Percentiles rank a stretch among this genome's conserved stretches.
Evolutionary conservation across 92 coral and sea anemone species (phyloP).

Genomic region (Umimayanthus kanabou): DNA sequence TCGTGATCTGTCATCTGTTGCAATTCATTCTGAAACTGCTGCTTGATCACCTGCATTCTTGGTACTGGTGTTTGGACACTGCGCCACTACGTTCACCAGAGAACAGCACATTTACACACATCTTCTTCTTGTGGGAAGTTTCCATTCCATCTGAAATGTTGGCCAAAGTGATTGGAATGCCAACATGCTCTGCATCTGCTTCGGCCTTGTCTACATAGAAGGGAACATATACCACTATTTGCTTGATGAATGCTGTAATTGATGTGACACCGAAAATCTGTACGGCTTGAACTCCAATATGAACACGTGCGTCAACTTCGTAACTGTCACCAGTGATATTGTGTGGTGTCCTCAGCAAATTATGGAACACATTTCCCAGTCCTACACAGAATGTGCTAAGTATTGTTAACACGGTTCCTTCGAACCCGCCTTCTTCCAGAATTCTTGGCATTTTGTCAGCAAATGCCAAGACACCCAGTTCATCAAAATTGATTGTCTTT

Average conservation of each 20-base stretch:
- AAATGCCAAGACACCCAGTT: constrained; percentile 56
- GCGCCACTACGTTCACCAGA: constrained; percentile 52
- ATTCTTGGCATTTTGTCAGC: constrained; percentile 45
- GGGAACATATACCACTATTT: constrained; percentile 42
- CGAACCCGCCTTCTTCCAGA: constrained; percentile 48
- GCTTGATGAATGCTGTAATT: constrained; percentile 50
- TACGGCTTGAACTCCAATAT: constrained; percentile 48
- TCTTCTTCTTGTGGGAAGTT: constrained; percentile 42
- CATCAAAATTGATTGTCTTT: constrained; percentile 61
- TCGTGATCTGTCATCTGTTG: constrained; percentile 8
- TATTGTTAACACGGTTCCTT: constrained; percentile 38
- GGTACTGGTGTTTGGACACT: constrained; percentile 25
- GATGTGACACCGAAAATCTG: constrained; percentile 41
- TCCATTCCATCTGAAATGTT: constrained; percentile 52
- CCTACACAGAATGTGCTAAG: constrained; percentile 41
- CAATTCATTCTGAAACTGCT: constrained; percentile 21
- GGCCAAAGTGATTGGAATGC: constrained; percentile 47
- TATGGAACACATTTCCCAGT: constrained; percentile 28
- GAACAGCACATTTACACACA: constrained; percentile 38
- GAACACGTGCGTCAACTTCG: constrained; percentile 45
- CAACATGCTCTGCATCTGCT: constrained; percentile 41
- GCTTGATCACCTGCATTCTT: constrained; percentile 34
- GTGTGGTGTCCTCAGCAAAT: constrained; percentile 45
- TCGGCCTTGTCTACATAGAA: constrained; percentile 49
- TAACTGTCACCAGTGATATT: constrained; percentile 40